A percentile compares a stretch with the other conserved stretches of the same genome.
These are phyloP conservation scores for Drosophila navojoa DNA, from an alignment of 1,140 invertebrate genomes.

Conservation along the genomic window DNA sequence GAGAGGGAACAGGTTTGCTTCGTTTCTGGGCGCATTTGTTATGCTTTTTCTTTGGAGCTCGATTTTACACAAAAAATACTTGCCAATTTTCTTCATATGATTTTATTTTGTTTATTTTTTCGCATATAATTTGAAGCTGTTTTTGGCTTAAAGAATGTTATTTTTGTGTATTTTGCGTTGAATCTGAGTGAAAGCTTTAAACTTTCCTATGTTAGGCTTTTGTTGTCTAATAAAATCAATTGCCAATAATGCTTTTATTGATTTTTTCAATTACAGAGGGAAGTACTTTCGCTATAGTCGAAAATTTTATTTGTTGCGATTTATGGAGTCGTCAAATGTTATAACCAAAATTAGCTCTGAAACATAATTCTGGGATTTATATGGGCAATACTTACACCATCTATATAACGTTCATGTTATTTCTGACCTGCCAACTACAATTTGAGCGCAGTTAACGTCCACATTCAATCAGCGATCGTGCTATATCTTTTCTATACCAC, in stretches of 20 bases:
- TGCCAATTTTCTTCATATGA: conserved; percentile 66
- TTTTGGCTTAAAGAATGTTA: conserved; percentile 24
- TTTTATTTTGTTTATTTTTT: conserved; percentile 39
- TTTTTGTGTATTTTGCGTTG: conserved; percentile 5
- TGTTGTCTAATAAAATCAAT: background rate
- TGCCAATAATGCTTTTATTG: background rate
- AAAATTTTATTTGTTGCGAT: no score
- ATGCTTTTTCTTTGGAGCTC: conserved; percentile 58
- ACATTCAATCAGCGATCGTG: no score
- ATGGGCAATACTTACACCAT: background rate
- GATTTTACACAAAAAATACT: conserved; percentile 39
- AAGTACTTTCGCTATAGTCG: background rate
- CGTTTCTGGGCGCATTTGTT: conserved; percentile 62
- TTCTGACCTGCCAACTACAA: background rate
- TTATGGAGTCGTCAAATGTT: background rate
- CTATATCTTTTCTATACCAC: background rate
- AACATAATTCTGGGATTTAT: background rate
- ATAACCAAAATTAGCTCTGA: background rate
- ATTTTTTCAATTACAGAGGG: conserved; percentile 1
- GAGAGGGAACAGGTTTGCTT: conserved; percentile 57
- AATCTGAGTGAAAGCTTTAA: conserved; percentile 31
- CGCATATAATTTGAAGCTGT: conserved; percentile 24
- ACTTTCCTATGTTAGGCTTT: background rate
- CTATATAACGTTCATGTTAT: background rate
- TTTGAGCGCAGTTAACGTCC: conserved; percentile 9